Conservation (phyloP, 2,113 vertebrate genomes). For the Aix galericulata region DNA sequence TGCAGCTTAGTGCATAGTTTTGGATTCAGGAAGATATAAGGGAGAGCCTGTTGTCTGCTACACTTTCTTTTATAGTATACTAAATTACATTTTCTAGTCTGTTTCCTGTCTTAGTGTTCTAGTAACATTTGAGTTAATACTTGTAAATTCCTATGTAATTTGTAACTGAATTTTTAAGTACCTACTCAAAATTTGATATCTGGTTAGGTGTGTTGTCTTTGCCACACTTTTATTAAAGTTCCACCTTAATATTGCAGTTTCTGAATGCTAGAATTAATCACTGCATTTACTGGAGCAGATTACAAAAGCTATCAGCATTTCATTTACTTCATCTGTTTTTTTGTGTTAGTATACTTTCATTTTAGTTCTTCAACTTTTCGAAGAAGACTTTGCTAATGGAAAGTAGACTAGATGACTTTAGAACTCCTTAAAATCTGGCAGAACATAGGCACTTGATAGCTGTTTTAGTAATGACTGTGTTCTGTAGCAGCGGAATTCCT, state of each 20-base stretch:
- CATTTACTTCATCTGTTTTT: neutral
- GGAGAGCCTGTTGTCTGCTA: neutral
- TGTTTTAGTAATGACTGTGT: neutral
- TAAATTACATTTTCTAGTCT: neutral
- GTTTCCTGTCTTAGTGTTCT: neutral
- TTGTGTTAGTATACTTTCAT: neutral
- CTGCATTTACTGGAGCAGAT: neutral
- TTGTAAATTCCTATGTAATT: neutral
- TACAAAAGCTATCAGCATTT: neutral
- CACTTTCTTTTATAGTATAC: neutral
- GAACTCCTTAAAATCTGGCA: neutral
- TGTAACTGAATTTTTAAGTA: neutral
- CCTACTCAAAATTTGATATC: neutral
- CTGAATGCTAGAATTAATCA: neutral
- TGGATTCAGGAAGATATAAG: neutral
- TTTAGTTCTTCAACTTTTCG: neutral
- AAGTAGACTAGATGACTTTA: neutral
- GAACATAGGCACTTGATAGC: neutral
- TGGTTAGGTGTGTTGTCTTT: neutral
- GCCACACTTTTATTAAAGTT: neutral
- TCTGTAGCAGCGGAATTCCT: neutral
- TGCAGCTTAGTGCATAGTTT: neutral
- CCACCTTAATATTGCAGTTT: neutral
- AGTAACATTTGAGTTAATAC: neutral
- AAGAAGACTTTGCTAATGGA: neutral